Evolutionary conservation across 2,888 invertebrate species (phyloP), one percentile per base, ranked within the genome.

Genomic region (Eilema depressum): DNA sequence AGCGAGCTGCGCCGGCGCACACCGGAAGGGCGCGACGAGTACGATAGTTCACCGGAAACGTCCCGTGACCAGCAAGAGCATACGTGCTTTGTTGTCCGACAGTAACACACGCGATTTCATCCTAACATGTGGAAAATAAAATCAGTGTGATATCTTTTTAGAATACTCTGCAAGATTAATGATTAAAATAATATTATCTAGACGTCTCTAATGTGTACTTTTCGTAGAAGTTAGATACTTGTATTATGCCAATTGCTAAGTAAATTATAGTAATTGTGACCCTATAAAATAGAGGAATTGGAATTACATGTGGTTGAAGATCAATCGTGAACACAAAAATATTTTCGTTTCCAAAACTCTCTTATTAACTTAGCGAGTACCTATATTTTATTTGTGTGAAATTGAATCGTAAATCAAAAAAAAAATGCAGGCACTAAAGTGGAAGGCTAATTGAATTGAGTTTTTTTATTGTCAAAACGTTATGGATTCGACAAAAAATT

Each of bases 1-100:
- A 80, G 66, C 69, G 66, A 72, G 79, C 76, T 83, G 91, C 91
- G 92, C 92, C 85, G 87, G 90, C 91, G 91, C 92, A 89, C 80
- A 86, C 92, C 92, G 92, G 95, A 94, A 94, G 95, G 95, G 95
- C 90, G 95, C 93, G 94, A 91, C 93, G 93, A 89, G 93, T 93
- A 92, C 90, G 93, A 91, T 91, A 90, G 79, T 84, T 75, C 86
- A 83, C 90, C 93, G 93, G 94, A 94, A 91, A 78, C 87, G 90
- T 88, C 91, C 91, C 92, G 91, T 91, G 93, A 94, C 93, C 89
- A 87, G 89, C 81, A 84, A 79, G 73, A 71, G 82, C 86, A 86
- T 92, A 93, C 89, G 86, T 86, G 91, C 86, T 85, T 89, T 88
- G 91, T 88, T 86, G 80, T 81, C 86, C 85, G 86, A 78, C 82